phyloP scores from a whole-genome alignment of 2,797 vertebrate genomes.

The Rachycentron canadum region DNA sequence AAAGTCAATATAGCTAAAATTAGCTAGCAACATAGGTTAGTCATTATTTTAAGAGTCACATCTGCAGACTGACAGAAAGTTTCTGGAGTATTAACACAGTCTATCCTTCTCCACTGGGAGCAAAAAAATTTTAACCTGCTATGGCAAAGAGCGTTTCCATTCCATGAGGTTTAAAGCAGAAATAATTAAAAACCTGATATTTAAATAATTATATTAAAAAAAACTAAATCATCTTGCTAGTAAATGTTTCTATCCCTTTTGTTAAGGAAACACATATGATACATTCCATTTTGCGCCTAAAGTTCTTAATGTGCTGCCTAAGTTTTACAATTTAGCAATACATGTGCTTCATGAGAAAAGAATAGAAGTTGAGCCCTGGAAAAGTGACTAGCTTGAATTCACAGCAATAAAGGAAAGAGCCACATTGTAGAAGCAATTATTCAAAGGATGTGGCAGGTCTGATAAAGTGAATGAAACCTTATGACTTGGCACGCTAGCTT shows the following conservation, averaged over 20 bases:
- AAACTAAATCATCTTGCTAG: not conserved
- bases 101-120: too few relatives aligned
- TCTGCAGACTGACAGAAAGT: too few relatives aligned
- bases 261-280: not conserved
- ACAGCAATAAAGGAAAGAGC: slow-evolving; percentile 66
- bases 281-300: not conserved
- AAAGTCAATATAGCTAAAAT: too few relatives aligned
- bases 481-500: slow-evolving; percentile 74
- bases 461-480: slow-evolving; percentile 73
- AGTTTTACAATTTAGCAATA: not conserved
- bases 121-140: too few relatives aligned
- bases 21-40: too few relatives aligned
- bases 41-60: not conserved
- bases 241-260: not conserved
- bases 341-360: not conserved
- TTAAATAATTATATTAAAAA: not conserved
- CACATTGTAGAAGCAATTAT: slow-evolving; percentile 65
- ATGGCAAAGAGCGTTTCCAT: too few relatives aligned
- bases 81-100: too few relatives aligned
- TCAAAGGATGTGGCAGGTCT: slow-evolving; percentile 68
- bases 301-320: not conserved
- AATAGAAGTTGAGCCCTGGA: not conserved
- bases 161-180: too few relatives aligned
- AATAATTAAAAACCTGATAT: too few relatives aligned
- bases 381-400: slow-evolving; percentile 55